Evolutionary conservation across 1,140 invertebrate species (phyloP).

Genomic region (Halesus radiatus): DNA sequence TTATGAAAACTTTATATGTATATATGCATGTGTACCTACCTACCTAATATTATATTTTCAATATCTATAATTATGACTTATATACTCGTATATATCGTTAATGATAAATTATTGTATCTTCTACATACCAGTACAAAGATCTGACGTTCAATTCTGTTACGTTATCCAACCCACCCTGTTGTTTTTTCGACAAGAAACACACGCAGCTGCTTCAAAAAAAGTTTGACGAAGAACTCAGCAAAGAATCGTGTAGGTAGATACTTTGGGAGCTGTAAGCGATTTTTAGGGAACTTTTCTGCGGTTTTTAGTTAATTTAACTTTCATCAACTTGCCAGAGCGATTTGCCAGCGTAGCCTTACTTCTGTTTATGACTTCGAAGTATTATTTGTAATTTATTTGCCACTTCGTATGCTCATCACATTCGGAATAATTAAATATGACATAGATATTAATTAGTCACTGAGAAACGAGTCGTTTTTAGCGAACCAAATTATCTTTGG

Average conservation of each 20-base stretch:
- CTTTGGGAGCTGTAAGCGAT: conserved; percentile 7
- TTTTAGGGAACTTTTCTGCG: conserved; percentile 31
- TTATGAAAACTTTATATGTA: no score
- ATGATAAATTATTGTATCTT: no score
- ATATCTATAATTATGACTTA: no score
- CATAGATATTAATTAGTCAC: no score
- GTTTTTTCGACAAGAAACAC: conserved; percentile 6
- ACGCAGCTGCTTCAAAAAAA: conserved; percentile 17
- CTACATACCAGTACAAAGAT: not conserved
- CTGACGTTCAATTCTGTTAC: not conserved
- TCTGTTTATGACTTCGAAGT: conserved; percentile 43
- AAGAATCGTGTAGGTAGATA: not conserved
- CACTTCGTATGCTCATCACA: no score
- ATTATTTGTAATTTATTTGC: no score
- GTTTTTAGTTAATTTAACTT: conserved; percentile 42
- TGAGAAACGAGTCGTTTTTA: no score
- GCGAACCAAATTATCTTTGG: no score
- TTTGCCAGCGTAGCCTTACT: conserved; percentile 22
- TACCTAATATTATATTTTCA: no score
- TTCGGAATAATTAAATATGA: no score
- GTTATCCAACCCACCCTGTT: not conserved
- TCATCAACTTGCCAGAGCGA: conserved; percentile 26
- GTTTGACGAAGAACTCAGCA: conserved; percentile 20
- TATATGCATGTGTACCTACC: no score
- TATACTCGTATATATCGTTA: no score